Evolutionary conservation across 2,888 invertebrate species (phyloP), one percentile per base, ranked within the genome.

Genomic region (Scaptodrosophila latifasciaeformis): DNA sequence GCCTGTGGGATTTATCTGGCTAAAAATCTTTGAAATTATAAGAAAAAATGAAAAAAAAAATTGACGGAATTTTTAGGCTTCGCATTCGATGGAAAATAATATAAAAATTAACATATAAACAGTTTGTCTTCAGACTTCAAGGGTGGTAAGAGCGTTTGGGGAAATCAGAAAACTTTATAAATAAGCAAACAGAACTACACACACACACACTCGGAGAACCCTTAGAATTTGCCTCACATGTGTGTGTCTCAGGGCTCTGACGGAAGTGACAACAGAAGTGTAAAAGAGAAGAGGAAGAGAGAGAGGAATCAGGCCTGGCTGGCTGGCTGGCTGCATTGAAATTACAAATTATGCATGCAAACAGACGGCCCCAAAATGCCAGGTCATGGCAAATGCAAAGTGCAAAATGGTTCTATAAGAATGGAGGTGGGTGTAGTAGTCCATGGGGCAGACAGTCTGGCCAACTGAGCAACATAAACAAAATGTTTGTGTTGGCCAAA

Each of bases 161-260:
- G 54, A 70, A 62, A 62, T 62, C 52, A 34, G n/a, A n/a, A 54
- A 64, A 68, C 56, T 62, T 57, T 67, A 62, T 78, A 69, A 66
- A 74, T 68, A 61, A 50, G 56, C 57, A 62, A 60, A 31, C 31
- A 42, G 54, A 47, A 48, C 52, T 54, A 46, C 49, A 47, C 44
- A 54, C n/a, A 42, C 17, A 52, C 10, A 34, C 49, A 45, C 29
- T 42, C 27, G 9, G 27, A 4, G 27, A 9, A 27, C 27, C 27
- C 4, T 6, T 9, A 27, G 4, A 27, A 4, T n/a, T n/a, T n/a
- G n/a, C n/a, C n/a, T n/a, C n/a, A n/a, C n/a, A n/a, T n/a, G n/a
- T n/a, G n/a, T n/a, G n/a, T n/a, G n/a, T n/a, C n/a, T n/a, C n/a
- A n/a, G n/a, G n/a, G n/a, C n/a, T 27, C 31, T 6, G 2, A n/a